Conservation (phyloP, 1,140 invertebrate species). For the Drosophila micromelanica region DNA sequence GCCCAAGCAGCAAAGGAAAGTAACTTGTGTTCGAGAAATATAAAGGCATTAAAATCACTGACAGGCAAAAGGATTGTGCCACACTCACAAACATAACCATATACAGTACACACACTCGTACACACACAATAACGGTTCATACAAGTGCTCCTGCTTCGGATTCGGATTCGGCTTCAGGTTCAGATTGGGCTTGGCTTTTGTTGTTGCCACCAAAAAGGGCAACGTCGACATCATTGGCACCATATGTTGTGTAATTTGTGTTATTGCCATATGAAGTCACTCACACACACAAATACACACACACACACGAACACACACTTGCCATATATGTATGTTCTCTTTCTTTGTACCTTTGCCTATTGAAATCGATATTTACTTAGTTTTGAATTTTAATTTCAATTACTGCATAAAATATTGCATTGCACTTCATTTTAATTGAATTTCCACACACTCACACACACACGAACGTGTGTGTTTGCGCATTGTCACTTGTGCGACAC, state of each 20-base stretch:
- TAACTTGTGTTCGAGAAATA: constrained; percentile 58
- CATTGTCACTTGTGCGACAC: constrained; percentile 59
- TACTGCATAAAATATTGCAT: constrained; percentile 71
- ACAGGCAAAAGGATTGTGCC: constrained; percentile 78
- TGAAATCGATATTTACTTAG: constrained; percentile 78
- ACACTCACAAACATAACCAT: constrained; percentile 54
- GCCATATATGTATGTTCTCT: constrained; percentile 29
- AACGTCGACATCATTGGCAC: constrained; percentile 80
- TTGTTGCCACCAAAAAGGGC: constrained; percentile 71
- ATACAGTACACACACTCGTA: constrained; percentile 16
- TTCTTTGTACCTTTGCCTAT: constrained; percentile 47
- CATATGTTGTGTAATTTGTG: constrained; percentile 84
- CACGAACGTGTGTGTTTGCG: constrained; percentile 42
- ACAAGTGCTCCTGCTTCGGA: constrained; percentile 32
- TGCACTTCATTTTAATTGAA: constrained; percentile 81
- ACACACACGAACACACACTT: constrained; percentile 18
- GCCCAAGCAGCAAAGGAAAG: constrained; percentile 32
- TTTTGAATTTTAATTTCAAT: constrained; percentile 79
- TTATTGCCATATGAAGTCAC: constrained; percentile 78
- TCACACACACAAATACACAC: constrained; percentile 32
- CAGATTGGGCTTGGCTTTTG: constrained; percentile 40
- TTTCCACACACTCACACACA: constrained; percentile 36
- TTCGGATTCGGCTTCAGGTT: constrained; percentile 16
- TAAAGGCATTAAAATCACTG: constrained; percentile 83
- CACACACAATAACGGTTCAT: constrained; percentile 25